These are phyloP conservation scores for Noctua fimbriata DNA, from an alignment of 2,888 invertebrate species.

Conservation along the genomic window DNA sequence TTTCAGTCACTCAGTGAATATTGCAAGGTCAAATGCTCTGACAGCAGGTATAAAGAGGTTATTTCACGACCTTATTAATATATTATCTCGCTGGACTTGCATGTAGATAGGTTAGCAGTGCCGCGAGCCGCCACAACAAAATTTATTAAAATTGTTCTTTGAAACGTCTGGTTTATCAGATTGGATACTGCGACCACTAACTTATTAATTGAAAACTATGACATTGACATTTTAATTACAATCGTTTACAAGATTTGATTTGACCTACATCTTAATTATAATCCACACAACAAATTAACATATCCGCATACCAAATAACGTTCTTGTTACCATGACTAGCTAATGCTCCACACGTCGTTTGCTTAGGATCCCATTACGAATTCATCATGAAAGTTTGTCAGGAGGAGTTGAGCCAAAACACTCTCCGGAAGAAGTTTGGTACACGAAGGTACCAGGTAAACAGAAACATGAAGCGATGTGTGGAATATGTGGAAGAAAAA, in stretches of 20 bases:
- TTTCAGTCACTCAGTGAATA: background rate
- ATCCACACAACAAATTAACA: slow-evolving; percentile 3
- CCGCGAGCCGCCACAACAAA: background rate
- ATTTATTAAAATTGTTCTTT: background rate
- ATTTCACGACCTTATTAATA: background rate
- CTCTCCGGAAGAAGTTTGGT: slow-evolving; percentile 32
- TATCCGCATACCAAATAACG: background rate
- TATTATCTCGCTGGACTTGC: background rate
- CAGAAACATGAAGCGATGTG: slow-evolving; percentile 23
- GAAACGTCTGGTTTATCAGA: background rate
- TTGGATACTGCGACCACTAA: background rate
- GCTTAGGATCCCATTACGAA: slow-evolving; percentile 58
- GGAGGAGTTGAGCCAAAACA: slow-evolving; percentile 23
- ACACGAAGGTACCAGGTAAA: slow-evolving; percentile 44
- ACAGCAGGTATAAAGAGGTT: background rate
- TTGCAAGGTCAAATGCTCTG: background rate
- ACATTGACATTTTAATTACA: too few relatives aligned
- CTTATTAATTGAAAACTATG: background rate
- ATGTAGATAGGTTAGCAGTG: background rate
- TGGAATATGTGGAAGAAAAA: slow-evolving; percentile 27
- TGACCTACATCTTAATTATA: background rate
- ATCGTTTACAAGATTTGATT: background rate
- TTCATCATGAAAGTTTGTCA: slow-evolving; percentile 54
- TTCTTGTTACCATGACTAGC: background rate
- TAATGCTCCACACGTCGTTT: slow-evolving; percentile 26